Base-by-base conservation (phyloP, 2,113 vertebrate genomes). In the Cyanistes caeruleus region DNA sequence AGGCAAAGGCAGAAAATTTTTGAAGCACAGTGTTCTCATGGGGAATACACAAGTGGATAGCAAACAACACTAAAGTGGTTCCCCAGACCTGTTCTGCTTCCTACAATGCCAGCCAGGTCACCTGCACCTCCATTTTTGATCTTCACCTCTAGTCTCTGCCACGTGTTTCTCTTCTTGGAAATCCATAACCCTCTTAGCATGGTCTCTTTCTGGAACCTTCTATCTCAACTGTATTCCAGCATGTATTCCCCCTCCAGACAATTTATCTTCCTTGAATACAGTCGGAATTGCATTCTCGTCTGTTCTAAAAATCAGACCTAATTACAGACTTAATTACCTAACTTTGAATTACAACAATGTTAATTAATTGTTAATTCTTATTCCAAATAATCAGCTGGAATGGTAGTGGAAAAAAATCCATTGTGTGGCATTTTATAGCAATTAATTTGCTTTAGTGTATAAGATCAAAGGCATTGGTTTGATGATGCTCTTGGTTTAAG, bases 361-460 rank as follows among this genome's bases (percentile, higher is more conserved):
- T 87, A 91, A 87, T 80, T 76, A 90, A 83, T 82, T 84, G 28
- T 59, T 84, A 70, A 63, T 91, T 91, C 24, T 55, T 78, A 55
- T 21, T 91, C 11, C 31, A 81, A 60, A 81, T 53, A 53, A 89
- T 67, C 69, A n/a, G 35, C n/a, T 75, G 60, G 11, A 91, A 72
- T 7, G 24, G 60, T 31, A 53, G 33, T 56, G 62, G 74, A 25
- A 43, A 76, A 35, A 95, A 87, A 43, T 48, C 24, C 23, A 68
- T 46, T 35, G 31, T 65, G 48, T 41, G 20, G 49, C 41, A 49
- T 91, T 93, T 82, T 64, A 90, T 35, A 80, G 33, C 41, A 84
- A 64, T 76, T 83, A 5, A n/a, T 91, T 87, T 87, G 59, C 78
- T 73, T 87, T 78, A 51, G 63, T 73, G 46, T 87, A 64, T 58